Evolutionary conservation across 1,140 invertebrate genomes (phyloP), one percentile per base, ranked within the genome.

Genomic region (Neuroterus valhalla): DNA sequence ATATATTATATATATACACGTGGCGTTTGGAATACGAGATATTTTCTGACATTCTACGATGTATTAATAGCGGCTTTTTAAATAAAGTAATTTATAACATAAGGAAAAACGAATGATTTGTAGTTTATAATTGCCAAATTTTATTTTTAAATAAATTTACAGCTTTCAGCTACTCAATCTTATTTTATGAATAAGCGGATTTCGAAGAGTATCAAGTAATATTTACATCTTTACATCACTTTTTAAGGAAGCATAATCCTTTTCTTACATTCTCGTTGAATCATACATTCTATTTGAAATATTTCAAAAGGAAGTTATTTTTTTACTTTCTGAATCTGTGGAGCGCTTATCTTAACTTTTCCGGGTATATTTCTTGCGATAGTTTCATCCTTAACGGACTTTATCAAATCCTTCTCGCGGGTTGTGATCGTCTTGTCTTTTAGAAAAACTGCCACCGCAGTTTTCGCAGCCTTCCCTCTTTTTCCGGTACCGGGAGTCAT

Each of bases 291-390:
- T 11, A n/a, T 43, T 67, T 0, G 3, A 38, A 17, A 15, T 11
- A 23, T 17, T 67, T 4, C 44, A 50, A 73, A 50, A 15, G 5
- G 69, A 23, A 62, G 69, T 79, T 80, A 87, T 69, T 87, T 89
- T 52, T 84, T 89, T 66, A 91, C 82, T 80, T 93, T 94, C 83
- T 94, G 93, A 70, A 95, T 84, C 84, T 94, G 93, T 6, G 94
- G 94, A n/a, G 94, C 94, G 14, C 94, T 95, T 48, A 99, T 90
- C 91, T 99, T 99, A 0, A 99, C 98, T 91, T 99, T 99, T 74
- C 98, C 98, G n/a, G 98, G 98, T 85, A 99, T 94, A 91, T 99
- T 99, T 83, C 97, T 92, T 0, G 96, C 96, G 62, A 99, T 89
- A 76, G 96, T 95, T 88, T 98, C 96, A 84, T 99, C 97, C 89